Base-by-base conservation (phyloP, 1,140 invertebrate species). In the Lucilia sericata region DNA sequence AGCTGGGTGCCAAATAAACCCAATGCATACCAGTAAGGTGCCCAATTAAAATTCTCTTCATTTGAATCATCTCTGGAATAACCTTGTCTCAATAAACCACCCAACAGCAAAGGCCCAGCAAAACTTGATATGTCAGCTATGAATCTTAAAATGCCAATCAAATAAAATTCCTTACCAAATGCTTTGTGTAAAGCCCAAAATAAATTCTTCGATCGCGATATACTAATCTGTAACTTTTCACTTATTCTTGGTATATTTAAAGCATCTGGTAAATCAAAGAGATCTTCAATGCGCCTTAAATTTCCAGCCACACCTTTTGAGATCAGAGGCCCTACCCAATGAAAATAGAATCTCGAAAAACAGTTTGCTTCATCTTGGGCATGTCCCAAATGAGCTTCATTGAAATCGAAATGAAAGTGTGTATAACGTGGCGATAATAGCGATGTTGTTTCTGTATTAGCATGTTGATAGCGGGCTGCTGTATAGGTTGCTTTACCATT, bases 121-220 rank as follows among this genome's bases (percentile, higher is more conserved):
- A 99, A 99, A 19, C 94, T 95, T 51, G 95, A 92, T 84, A 93
- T 92, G 91, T 99, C 98, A 4, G 95, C 94, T 5, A 96, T 88
- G 36, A 99, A 92, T 91, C 98, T 97, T 4, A 99, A 89, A 84
- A 98, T 89, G 42, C 98, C 98, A 88, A 99, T 94, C 19, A 94
- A 93, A 88, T 98, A 98, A 92, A 98, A 99, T 89, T 98, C 94
- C 83, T 94, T 89, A 30, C 96, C 97, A 92, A 97, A 99, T 86
- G 95, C 95, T 84, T 92, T 93, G 88, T 98, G 95, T n/a, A 99
- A 90, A 0, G 95, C 94, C 85, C 92, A 93, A 0, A 98, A 88
- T 14, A 99, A 88, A 2, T 94, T 94, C 5, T 87, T 86, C 5
- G 88, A 83, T 47, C 87, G 86, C 9, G 86, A 85, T 19, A 91